Base-by-base conservation (phyloP, 2,888 invertebrate species). In the Melanostoma mellinum region DNA sequence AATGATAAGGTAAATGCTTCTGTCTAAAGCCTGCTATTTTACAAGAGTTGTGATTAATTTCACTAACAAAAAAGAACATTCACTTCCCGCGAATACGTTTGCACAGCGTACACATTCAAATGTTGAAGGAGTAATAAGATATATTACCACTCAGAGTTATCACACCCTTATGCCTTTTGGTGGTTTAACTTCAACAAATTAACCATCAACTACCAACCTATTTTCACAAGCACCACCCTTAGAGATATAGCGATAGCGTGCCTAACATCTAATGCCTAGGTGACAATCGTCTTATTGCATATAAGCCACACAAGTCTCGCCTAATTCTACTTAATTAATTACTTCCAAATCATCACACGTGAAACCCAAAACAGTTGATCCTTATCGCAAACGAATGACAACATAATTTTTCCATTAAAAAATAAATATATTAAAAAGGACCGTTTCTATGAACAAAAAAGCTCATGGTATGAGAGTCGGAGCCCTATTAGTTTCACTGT, bases 361-460 rank as follows among this genome's bases (percentile, higher is more conserved):
- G 58, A 40, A 75, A 40, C 65, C 71, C 42, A 33, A 58, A 53
- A 38, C 46, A 33, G n/a, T 20, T 72, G 76, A 72, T 76, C 50
- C 44, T 53, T 67, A 81, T 76, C 76, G 63, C 55, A 53, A 55
- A 55, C 32, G 35, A 55, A 46, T 56, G 50, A 61, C 72, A 76
- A 77, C 72, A 72, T 68, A 76, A 76, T 72, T 72, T 60, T 61
- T 72, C 56, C 67, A 76, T 77, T 76, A 68, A 67, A 71, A 50
- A 55, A 3, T 33, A 10, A 46, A 50, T 69, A 40, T 20, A 61
- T 42, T n/a, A 30, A 32, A 50, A 60, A n/a, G 4, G 6, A 10
- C 60, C 33, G 3, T 10, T 52, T 9, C 30, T 44, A 73, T 42
- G 33, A 9, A 48, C 56, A 40, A 50, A 72, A 55, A 73, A 68